Evolutionary conservation across 2,888 invertebrate genomes (phyloP).

Genomic region (Agrotis exclamationis): DNA sequence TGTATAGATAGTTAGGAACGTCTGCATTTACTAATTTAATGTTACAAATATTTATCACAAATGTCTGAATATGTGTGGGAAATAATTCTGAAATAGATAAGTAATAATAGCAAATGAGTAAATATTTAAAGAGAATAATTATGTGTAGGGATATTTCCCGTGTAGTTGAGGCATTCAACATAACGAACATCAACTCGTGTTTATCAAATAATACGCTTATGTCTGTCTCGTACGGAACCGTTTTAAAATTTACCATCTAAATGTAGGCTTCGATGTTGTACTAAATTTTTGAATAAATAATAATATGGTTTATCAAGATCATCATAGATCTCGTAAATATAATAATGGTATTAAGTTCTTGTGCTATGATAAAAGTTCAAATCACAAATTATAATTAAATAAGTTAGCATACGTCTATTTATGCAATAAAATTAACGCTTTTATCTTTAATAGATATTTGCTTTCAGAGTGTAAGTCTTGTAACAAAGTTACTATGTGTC

Average conservation of each 20-base stretch:
- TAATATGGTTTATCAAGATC: constrained; percentile 54
- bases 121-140: constrained; percentile 33
- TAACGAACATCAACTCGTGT: constrained; percentile 7
- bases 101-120: constrained; percentile 44
- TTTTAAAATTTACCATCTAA: constrained; percentile 30
- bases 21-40: constrained; percentile 78
- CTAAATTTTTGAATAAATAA: constrained; percentile 45
- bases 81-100: constrained; percentile 52
- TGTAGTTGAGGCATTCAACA: constrained; percentile 34
- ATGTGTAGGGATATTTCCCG: constrained; percentile 41
- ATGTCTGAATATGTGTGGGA: constrained; percentile 56
- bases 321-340: constrained; percentile 60
- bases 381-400: constrained; percentile 66
- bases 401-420: constrained; percentile 56
- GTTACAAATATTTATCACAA: constrained; percentile 68
- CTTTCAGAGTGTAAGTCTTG: constrained; percentile 39
- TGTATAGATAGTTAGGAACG: constrained; percentile 65
- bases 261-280: constrained; percentile 50
- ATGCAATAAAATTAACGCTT: constrained; percentile 52
- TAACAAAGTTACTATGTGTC: constrained; percentile 59
- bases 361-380: constrained; percentile 71
- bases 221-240: constrained; percentile 16
- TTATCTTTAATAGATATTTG: constrained; percentile 43
- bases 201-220: constrained; percentile 25
- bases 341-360: constrained; percentile 58